Conservation (phyloP, 2,888 invertebrate genomes). For the Apomyelois bistriatella region DNA sequence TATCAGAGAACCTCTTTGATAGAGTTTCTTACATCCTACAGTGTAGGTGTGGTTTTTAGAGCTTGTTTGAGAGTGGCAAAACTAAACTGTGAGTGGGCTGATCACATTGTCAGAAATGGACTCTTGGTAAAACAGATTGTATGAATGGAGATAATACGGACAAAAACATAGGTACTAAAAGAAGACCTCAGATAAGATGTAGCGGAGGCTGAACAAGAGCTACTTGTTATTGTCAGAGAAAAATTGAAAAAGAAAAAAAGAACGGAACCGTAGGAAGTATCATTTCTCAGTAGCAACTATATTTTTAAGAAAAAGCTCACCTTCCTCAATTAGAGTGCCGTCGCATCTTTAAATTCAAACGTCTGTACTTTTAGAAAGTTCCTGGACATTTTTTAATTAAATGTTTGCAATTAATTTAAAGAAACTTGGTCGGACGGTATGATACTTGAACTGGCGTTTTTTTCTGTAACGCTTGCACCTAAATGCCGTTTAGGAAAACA, state of each 20-base stretch:
- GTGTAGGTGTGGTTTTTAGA: no score
- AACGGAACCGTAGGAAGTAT: neutral
- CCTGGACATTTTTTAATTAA: constrained; percentile 29
- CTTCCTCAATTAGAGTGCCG: neutral
- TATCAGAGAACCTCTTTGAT: no score
- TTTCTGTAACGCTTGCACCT: neutral
- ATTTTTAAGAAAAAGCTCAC: neutral
- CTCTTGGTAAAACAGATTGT: no score
- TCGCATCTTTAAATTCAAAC: constrained; percentile 12
- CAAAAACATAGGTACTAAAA: no score
- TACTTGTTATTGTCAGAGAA: neutral
- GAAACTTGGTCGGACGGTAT: constrained; percentile 17
- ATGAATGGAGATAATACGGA: no score
- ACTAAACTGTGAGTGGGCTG: no score
- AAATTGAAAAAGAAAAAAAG: neutral
- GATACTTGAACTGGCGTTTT: constrained; percentile 7
- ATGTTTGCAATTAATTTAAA: constrained; percentile 39
- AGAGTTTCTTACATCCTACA: no score
- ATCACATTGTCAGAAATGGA: no score
- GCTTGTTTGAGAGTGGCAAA: no score
- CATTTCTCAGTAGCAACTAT: neutral
- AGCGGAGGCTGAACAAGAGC: no score
- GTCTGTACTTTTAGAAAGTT: constrained; percentile 14
- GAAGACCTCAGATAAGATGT: no score
- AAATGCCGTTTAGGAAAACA: neutral